Evolutionary conservation across 2,888 invertebrate genomes (phyloP), one percentile per base, ranked within the genome.

Genomic region (Sclerodermus sp.): DNA sequence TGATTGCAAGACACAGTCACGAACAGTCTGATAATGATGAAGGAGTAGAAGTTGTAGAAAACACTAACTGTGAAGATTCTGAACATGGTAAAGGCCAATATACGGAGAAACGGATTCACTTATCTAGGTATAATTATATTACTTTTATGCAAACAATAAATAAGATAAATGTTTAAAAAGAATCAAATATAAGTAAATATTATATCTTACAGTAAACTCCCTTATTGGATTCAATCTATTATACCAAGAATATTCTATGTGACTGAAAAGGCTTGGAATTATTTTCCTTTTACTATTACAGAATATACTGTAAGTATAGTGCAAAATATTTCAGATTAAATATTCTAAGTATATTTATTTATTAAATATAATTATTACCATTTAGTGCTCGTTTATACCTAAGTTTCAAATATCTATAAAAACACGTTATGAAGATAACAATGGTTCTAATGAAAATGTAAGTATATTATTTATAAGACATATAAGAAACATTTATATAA

Each of bases 211-310:
- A 93, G 93, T 74, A 91, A 92, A 67, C 83, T 95, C 54, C 95
- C 95, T 14, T 64, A 62, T 31, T 96, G 93, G 93, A 82, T 94
- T 46, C 91, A 93, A 79, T 87, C 91, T 2, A 79, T 95, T 64
- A 87, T 91, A 70, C 95, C 95, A 58, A 88, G 89, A 78, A 88
- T 95, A 74, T 94, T 95, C 80, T 96, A 95, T 79, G 86, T 95
- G 14, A 94, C 90, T 50, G 95, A 95, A 79, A 94, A 93, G 74
- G 92, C 94, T 12, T 95, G 94, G 94, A 95, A 96, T 79, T 95
- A 90, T 79, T 96, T 93, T 80, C 95, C 95, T 10, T 92, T 86
- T 68, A 94, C 94, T 15, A 86, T 90, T 45, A 94, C 91, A 79
- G 90, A 90, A 76, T 90, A 90, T 68, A 89, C 89, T 60, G 89